Evolutionary conservation across 2,797 vertebrate genomes (phyloP), one percentile per base, ranked within the genome.

Genomic region (Enoplosus armatus): DNA sequence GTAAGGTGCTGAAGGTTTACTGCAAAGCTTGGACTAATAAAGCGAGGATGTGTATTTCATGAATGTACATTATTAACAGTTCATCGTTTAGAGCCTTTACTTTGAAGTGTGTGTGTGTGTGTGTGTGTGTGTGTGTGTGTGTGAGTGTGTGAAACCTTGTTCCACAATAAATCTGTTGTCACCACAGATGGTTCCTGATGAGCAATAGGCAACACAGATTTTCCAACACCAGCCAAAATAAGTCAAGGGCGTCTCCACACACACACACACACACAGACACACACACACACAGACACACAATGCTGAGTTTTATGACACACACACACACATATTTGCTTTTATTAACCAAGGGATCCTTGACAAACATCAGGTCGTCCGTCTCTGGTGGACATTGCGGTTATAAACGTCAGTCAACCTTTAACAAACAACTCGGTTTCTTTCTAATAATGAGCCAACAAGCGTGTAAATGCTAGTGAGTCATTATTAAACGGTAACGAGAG

Each of bases 151-250:
- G 39, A 22, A 43, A 60, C 22, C 33, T 61, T 79, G 78, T 87
- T 85, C 80, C 80, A 90, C 85, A 77, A 76, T 93, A 93, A 93
- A 94, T 93, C 93, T 90, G 86, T 91, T 92, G 85, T 87, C 93
- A 83, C 37, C 12, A 39, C 37, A 39, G 37, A 39, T 39, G 94
- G 92, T 94, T 95, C 91, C 93, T 94, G 92, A 93, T 91, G 86
- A 88, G 87, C 86, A 83, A 87, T 61, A 89, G 83, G 74, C 83
- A 84, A 89, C 84, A 86, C 61, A 82, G 68, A 82, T 75, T 89
- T 85, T 80, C 78, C 74, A 83, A 50, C 51, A 78, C 56, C 48
- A 67, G 70, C 79, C 83, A 81, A 85, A 85, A 85, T 79, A 76
- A 79, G 54, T 84, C 85, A 86, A 89, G 89, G 84, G 39, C 80